Evolutionary conservation across 2,888 invertebrate species (phyloP), one percentile per base, ranked within the genome.

Genomic region (Noctua comes): DNA sequence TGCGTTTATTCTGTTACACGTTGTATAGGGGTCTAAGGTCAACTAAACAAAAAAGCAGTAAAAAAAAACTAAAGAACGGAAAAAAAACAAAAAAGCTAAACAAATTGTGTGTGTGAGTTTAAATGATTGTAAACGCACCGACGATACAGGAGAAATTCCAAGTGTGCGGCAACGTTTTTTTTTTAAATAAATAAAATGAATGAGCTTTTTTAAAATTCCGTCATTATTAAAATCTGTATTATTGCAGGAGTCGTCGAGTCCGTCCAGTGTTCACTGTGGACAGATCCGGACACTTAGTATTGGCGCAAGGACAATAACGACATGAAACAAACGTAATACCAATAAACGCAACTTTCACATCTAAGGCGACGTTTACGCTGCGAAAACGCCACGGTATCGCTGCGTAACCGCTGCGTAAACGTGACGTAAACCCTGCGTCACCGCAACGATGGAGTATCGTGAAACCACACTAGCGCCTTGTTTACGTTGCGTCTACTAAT

Each of bases 221-320:
- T 31, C 18, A 62, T 62, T 62, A 21, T 31, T 21, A 31, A 21
- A 76, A 16, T 48, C 5, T 72, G 10, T 1, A 0, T 79, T 43
- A 64, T 91, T 70, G 5, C 94, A 96, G 96, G 85, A 93, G 90
- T 65, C 94, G 95, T 40, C 93, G 95, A 18, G 88, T 96, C n/a
- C 93, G 96, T n/a, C 96, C 96, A 10, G 88, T 96, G 18, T 96
- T 96, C 88, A 96, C 96, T 0, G 83, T 96, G 86, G 96, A 96
- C 80, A 92, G 93, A 88, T 95, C 95, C 16, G 96, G 96, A 80
- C 96, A 95, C 62, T 87, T 96, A n/a, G 94, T 96, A 0, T 85
- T 96, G 74, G 95, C 95, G 0, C 93, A 94, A 86, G 93, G 93
- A 57, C 93, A 95, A 86, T 92, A 68, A 83, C 31, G 43, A 54